phyloP scores from a whole-genome alignment of 92 coral and sea anemone genomes.

The Phenganax marumi region DNA sequence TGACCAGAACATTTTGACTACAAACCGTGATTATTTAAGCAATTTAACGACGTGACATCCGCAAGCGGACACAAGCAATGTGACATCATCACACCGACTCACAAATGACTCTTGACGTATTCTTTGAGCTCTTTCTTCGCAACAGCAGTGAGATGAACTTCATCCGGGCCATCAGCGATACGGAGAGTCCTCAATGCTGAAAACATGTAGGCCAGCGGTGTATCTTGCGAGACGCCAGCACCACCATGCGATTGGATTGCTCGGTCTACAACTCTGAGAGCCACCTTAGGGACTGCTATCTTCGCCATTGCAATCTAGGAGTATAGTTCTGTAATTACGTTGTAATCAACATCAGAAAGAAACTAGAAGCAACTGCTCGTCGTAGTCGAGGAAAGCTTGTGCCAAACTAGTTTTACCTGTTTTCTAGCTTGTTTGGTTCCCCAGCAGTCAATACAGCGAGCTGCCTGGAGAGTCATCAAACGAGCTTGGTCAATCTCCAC shows the following conservation, averaged over 20 bases:
- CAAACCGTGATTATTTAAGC: background rate
- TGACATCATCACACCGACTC: background rate
- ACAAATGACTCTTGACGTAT: slow-evolving; percentile 37
- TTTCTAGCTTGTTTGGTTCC: slow-evolving; percentile 91
- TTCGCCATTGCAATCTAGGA: slow-evolving; percentile 95
- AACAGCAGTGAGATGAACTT: slow-evolving; percentile 89
- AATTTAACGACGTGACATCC: too few relatives aligned
- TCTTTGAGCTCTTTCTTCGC: slow-evolving; percentile 82
- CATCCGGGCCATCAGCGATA: slow-evolving; percentile 99
- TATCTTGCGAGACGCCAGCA: slow-evolving; percentile 93
- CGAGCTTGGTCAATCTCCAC: slow-evolving; percentile 96
- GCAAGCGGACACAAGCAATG: background rate
- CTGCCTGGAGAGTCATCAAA: slow-evolving; percentile 83
- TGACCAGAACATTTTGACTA: background rate
- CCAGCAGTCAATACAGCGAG: slow-evolving; percentile 71
- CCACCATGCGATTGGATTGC: slow-evolving; percentile 99
- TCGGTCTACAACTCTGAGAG: slow-evolving; percentile 81
- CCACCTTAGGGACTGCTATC: slow-evolving; percentile 85
- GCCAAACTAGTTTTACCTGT: slow-evolving; percentile 57
- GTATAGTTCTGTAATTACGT: too few relatives aligned
- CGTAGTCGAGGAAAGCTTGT: background rate
- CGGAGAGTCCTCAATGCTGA: slow-evolving; percentile 74
- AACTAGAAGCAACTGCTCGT: background rate
- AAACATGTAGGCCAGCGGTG: slow-evolving; percentile 74
- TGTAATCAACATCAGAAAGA: background rate